Conservation (phyloP, 2,888 invertebrate species). For the Synanthedon formicaeformis region DNA sequence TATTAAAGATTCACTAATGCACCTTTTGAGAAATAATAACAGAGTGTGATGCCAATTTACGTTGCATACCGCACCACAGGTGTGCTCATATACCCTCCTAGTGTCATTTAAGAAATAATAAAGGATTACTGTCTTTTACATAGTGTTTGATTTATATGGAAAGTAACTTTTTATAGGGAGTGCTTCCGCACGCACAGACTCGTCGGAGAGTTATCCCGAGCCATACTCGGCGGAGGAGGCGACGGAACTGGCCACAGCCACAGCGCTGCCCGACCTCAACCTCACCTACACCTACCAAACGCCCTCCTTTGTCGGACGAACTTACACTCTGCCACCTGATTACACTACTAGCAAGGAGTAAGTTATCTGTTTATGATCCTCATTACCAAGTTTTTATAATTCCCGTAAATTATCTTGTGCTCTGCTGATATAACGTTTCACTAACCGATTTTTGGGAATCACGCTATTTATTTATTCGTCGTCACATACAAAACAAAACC, state of each 20-base stretch:
- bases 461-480: no score
- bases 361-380: slow-evolving; percentile 14
- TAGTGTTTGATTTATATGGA: no score
- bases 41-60: no score
- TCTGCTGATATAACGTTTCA: no score
- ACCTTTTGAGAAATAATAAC: no score
- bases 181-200: slow-evolving; percentile 45
- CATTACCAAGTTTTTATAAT: neutral
- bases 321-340: slow-evolving; percentile 41
- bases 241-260: slow-evolving; percentile 40
- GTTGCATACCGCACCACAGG: no score
- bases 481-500: no score
- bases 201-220: slow-evolving; percentile 58
- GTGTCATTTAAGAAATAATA: no score
- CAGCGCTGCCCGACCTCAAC: slow-evolving; percentile 21
- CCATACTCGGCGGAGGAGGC: slow-evolving; percentile 54
- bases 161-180: slow-evolving; percentile 29
- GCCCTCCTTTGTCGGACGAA: slow-evolving; percentile 6
- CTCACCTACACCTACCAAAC: slow-evolving; percentile 38
- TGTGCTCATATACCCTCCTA: no score
- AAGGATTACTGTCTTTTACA: no score
- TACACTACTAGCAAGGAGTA: slow-evolving; percentile 41
- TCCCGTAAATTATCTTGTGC: neutral
- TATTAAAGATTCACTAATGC: no score
- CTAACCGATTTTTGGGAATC: no score